Conservation (phyloP, 2,113 vertebrate species). For the Quiscalus mexicanus region DNA sequence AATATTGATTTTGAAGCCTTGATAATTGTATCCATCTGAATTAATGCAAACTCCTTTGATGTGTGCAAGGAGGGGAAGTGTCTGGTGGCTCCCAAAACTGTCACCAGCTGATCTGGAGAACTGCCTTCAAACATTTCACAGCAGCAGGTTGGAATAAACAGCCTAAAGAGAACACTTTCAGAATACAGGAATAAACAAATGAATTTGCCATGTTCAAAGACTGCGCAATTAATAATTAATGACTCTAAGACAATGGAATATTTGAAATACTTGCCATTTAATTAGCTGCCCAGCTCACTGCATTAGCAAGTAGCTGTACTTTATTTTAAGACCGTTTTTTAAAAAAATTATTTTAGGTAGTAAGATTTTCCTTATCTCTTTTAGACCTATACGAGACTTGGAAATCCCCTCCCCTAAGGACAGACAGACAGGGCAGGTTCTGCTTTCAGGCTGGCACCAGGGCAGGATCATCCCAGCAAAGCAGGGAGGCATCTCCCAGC, state of each 20-base stretch:
- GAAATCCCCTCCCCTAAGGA: neutral
- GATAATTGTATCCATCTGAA: neutral
- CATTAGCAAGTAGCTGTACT: neutral
- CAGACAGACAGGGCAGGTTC: no score
- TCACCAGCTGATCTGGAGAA: neutral
- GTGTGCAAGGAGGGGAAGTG: neutral
- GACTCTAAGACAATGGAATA: neutral
- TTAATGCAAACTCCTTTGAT: slow-evolving; percentile 17
- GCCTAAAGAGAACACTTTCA: slow-evolving; percentile 30
- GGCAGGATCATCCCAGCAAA: no score
- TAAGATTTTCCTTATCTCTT: neutral
- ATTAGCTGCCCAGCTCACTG: neutral
- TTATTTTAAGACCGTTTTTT: neutral
- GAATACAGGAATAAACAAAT: slow-evolving; percentile 22
- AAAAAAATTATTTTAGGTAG: neutral
- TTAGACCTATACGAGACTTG: neutral
- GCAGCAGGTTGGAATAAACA: slow-evolving; percentile 24
- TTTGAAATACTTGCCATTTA: neutral
- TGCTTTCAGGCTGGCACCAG: no score
- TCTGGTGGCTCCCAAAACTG: neutral
- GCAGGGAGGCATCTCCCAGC: neutral
- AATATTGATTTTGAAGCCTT: neutral
- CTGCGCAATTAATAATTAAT: slow-evolving; percentile 23
- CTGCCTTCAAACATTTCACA: neutral
- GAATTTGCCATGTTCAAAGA: slow-evolving; percentile 30